Evolutionary conservation across 2,888 invertebrate species (phyloP), one percentile per base, ranked within the genome.

Genomic region (Lucinisca nassula): DNA sequence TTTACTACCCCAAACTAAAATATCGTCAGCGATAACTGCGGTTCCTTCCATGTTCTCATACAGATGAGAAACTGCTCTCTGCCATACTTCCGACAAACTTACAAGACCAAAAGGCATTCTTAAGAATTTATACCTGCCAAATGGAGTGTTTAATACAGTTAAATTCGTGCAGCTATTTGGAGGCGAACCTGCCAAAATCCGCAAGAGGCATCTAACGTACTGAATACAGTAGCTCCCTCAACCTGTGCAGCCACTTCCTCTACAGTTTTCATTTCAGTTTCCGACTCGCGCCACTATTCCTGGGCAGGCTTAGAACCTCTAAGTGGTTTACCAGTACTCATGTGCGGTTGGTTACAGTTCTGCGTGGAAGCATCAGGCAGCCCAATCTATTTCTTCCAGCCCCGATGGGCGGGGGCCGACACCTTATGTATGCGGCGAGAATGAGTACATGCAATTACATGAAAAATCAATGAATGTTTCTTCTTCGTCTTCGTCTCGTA

Each of bases 231-330:
- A 14, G 88, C 90, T 35, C 61, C 72, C 24, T 78, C 30, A 75
- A 92, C 67, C 14, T 83, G 49, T 0, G 83, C 51, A 12, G 84
- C 75, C 27, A 91, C 86, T 51, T 91, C 91, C 70, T 90, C 87
- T 0, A 90, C 32, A 1, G 91, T 86, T 78, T 77, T 17, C n/a
- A n/a, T n/a, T n/a, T n/a, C n/a, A n/a, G n/a, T n/a, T n/a, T n/a
- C n/a, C n/a, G n/a, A n/a, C n/a, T n/a, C n/a, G n/a, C n/a, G n/a
- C n/a, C n/a, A n/a, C n/a, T n/a, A n/a, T n/a, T n/a, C n/a, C n/a
- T n/a, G n/a, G n/a, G n/a, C n/a, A n/a, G n/a, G n/a, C n/a, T n/a
- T n/a, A n/a, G n/a, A n/a, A n/a, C n/a, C n/a, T n/a, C n/a, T n/a
- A n/a, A n/a, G n/a, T n/a, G n/a, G n/a, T n/a, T n/a, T n/a, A n/a